Conservation (phyloP, 2,888 invertebrate species). For the Rhingia campestris region DNA sequence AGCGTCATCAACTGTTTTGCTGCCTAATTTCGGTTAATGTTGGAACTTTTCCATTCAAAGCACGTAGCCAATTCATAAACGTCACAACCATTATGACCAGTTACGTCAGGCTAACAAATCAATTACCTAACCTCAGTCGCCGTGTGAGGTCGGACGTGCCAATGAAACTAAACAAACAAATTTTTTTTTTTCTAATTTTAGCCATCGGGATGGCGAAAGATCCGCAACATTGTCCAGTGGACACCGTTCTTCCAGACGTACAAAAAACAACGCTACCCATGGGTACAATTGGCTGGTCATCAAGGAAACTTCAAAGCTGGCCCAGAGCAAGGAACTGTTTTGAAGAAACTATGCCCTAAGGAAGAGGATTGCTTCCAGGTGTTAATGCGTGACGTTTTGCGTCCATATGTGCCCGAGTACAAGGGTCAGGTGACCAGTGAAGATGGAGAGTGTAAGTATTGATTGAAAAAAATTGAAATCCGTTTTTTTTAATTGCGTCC, state of each 20-base stretch:
- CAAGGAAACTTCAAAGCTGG: slow-evolving; percentile 98
- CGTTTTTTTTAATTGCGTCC: background rate
- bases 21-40: slow-evolving; percentile 33
- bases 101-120: slow-evolving; percentile 20
- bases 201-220: slow-evolving; percentile 96
- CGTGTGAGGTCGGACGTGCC: slow-evolving; percentile 43
- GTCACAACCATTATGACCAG: slow-evolving; percentile 35
- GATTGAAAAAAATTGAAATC: background rate
- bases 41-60: slow-evolving; percentile 5
- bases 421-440: slow-evolving; percentile 92
- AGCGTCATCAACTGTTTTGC: background rate
- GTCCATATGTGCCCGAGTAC: slow-evolving; percentile 96
- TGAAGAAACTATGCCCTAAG: slow-evolving; percentile 95
- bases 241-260: slow-evolving; percentile 98
- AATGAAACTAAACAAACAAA: slow-evolving; percentile 11
- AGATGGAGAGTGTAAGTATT: slow-evolving; percentile 88
- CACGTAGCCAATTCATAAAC: slow-evolving; percentile 29
- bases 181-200: slow-evolving; percentile 83
- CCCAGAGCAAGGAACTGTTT: slow-evolving; percentile 95
- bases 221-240: slow-evolving; percentile 97
- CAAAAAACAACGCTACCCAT: slow-evolving; percentile 97
- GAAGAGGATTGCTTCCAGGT: slow-evolving; percentile 94
- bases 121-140: slow-evolving; percentile 23
- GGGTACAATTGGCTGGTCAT: slow-evolving; percentile 98
- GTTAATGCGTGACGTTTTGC: slow-evolving; percentile 92